These are phyloP conservation scores for Coptotermes formosanus DNA, from an alignment of 1,140 invertebrate genomes.

Conservation along the genomic window DNA sequence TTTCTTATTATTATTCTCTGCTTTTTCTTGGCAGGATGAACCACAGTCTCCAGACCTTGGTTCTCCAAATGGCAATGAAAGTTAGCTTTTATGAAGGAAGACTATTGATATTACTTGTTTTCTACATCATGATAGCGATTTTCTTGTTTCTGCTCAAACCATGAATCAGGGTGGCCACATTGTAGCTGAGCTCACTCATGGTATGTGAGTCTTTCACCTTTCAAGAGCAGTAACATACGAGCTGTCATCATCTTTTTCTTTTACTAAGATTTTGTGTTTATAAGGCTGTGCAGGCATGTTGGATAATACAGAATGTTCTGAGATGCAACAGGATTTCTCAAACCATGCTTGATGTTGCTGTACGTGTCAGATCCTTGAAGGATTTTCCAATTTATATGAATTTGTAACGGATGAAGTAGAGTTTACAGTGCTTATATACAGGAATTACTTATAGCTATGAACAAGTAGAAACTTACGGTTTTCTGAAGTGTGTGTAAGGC, in stretches of 20 bases:
- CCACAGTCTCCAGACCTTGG: constrained; percentile 32
- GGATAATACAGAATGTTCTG: background rate
- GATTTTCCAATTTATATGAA: no score
- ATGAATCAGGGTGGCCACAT: background rate
- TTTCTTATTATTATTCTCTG: no score
- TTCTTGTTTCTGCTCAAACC: constrained; percentile 7
- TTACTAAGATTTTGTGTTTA: background rate
- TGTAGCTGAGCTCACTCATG: background rate
- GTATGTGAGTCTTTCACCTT: background rate
- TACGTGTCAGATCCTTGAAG: no score
- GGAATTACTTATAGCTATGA: no score
- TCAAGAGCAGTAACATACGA: no score
- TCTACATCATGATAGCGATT: constrained; percentile 1
- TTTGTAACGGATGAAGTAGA: no score
- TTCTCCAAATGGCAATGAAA: constrained; percentile 23
- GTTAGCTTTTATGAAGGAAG: background rate
- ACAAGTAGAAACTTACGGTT: no score
- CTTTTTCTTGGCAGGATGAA: constrained; percentile 30
- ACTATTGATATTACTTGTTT: background rate
- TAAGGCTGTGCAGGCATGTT: background rate
- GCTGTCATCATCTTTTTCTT: no score
- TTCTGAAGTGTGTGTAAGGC: no score
- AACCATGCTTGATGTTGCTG: background rate
- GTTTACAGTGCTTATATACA: no score
- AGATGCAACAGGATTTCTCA: background rate